A percentile compares a stretch with the other conserved stretches of the same genome.
phyloP scores from a whole-genome alignment of 2,113 vertebrate species.

The Pithys albifrons region DNA sequence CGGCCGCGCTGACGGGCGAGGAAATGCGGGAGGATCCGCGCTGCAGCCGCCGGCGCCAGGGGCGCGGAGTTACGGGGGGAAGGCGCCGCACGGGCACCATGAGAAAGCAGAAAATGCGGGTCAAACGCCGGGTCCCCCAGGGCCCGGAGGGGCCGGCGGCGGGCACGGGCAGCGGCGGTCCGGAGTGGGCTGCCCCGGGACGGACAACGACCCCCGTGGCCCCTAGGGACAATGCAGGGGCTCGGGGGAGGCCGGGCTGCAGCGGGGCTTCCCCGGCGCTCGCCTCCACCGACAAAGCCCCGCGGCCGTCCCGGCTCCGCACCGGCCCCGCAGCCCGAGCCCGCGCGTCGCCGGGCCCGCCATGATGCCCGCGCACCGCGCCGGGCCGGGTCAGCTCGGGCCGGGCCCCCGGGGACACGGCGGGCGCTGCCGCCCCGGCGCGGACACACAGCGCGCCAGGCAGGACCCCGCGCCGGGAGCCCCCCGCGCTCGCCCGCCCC shows the following conservation, averaged over 20 bases:
- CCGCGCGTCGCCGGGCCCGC: too few relatives aligned
- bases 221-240: neutral
- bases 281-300: neutral
- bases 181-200: constrained; percentile 41
- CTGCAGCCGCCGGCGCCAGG: constrained; percentile 14
- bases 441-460: too few relatives aligned
- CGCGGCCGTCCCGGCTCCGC: neutral
- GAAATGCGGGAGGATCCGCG: constrained; percentile 34
- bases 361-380: too few relatives aligned
- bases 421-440: too few relatives aligned
- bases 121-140: constrained; percentile 65
- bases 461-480: too few relatives aligned
- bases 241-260: neutral
- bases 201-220: constrained; percentile 15
- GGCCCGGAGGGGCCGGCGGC: constrained; percentile 1
- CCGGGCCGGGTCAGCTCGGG: too few relatives aligned
- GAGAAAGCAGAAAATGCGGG: constrained; percentile 83
- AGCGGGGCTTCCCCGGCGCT: neutral
- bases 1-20: neutral
- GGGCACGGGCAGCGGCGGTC: neutral
- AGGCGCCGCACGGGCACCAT: constrained; percentile 72
- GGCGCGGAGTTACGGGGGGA: constrained; percentile 46
- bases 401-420: too few relatives aligned
- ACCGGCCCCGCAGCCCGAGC: neutral
- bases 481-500: too few relatives aligned